These are phyloP conservation scores for Pomacea maculata DNA, from an alignment of 1,140 invertebrate species.

Conservation along the genomic window DNA sequence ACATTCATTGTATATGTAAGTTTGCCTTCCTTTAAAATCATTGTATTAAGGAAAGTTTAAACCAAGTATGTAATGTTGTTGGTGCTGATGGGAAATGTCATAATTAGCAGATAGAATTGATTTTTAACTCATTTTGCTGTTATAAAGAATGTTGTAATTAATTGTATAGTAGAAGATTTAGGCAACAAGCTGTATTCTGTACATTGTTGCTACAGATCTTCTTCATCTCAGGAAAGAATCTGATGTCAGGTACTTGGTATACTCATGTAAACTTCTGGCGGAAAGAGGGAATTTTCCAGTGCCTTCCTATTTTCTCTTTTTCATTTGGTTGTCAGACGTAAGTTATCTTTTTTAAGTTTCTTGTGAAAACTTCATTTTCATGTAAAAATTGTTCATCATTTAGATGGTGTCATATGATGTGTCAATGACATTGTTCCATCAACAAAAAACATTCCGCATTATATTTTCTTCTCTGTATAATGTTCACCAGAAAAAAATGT, in stretches of 20 bases:
- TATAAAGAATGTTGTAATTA: background rate
- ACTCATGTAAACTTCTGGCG: slow-evolving; percentile 84
- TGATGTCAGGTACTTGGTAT: slow-evolving; percentile 79
- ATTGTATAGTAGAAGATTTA: background rate
- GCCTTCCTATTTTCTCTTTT: slow-evolving; percentile 94
- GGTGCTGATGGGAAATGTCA: background rate
- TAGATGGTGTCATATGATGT: too few relatives aligned
- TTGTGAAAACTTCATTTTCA: too few relatives aligned
- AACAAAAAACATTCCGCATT: too few relatives aligned
- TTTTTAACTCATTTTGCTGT: background rate
- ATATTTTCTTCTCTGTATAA: too few relatives aligned
- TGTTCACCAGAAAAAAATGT: too few relatives aligned
- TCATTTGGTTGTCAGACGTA: slow-evolving; percentile 94
- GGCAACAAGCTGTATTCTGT: background rate
- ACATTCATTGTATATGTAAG: slow-evolving; percentile 87
- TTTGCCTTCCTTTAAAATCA: slow-evolving; percentile 5
- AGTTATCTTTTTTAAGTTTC: slow-evolving; percentile 54
- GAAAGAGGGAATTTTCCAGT: slow-evolving; percentile 84
- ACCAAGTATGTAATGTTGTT: too few relatives aligned
- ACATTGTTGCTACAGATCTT: slow-evolving; percentile 71
- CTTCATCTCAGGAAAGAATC: slow-evolving; percentile 77
- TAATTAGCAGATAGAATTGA: background rate
- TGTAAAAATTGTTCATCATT: too few relatives aligned
- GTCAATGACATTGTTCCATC: too few relatives aligned
- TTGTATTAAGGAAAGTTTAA: too few relatives aligned